Conservation (phyloP, 2,888 invertebrate genomes). For the Philereme transversata region DNA sequence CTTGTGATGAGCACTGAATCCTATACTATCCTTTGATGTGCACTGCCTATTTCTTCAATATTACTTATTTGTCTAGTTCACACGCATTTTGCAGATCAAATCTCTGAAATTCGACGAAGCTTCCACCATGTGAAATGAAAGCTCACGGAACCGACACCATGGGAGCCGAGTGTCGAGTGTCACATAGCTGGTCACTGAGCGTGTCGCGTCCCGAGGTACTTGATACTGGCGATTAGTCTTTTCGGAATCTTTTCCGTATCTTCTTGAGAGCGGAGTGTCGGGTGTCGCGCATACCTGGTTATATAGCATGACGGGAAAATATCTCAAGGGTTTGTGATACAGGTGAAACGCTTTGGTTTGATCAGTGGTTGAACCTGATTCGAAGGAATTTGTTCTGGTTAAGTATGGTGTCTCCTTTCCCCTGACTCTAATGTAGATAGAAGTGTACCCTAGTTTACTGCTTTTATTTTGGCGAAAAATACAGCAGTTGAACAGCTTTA, state of each 20-base stretch:
- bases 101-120: slow-evolving; percentile 13
- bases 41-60: no score
- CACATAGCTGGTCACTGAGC: slow-evolving; percentile 23
- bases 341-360: slow-evolving; percentile 2
- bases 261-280: slow-evolving; percentile 16
- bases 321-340: background rate
- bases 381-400: background rate
- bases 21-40: no score
- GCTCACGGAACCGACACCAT: slow-evolving; percentile 22
- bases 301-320: slow-evolving; percentile 13
- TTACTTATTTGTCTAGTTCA: slow-evolving; percentile 1
- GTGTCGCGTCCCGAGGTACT: slow-evolving; percentile 23
- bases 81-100: slow-evolving; percentile 5
- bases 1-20: no score
- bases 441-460: no score
- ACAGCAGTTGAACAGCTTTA: no score
- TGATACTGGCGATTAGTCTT: slow-evolving; percentile 1
- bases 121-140: slow-evolving; percentile 19
- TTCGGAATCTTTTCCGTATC: slow-evolving; percentile 10
- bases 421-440: no score
- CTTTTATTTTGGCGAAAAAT: no score
- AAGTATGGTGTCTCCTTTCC: background rate
- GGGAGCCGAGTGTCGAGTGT: slow-evolving; percentile 14
- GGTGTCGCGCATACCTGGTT: slow-evolving; percentile 14
- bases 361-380: background rate